A percentile compares a stretch with the other conserved stretches of the same genome.
Evolutionary conservation across 2,888 invertebrate species (phyloP).

Genomic region (Helicoverpa assulta): DNA sequence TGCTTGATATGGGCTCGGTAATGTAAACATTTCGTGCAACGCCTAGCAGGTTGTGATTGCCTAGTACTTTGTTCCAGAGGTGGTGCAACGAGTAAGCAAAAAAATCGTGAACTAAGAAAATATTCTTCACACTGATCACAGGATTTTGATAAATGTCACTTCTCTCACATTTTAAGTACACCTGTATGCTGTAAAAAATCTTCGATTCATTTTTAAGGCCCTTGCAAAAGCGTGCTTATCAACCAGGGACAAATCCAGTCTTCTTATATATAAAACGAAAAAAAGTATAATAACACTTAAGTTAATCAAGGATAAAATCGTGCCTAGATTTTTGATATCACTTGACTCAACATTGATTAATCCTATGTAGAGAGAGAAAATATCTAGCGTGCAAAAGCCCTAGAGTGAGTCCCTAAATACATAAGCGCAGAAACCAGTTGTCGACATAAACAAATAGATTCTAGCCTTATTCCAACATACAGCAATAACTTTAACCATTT

Average conservation of each 20-base stretch:
- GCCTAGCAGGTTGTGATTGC: conserved; percentile 71
- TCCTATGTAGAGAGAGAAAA: background rate
- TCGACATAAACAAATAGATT: conserved; percentile 38
- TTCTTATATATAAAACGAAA: no score
- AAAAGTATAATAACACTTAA: no score
- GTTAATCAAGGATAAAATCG: no score
- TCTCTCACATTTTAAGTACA: no score
- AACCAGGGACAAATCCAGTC: no score
- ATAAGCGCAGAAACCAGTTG: conserved; percentile 24
- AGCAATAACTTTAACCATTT: conserved; percentile 32
- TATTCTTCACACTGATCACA: no score
- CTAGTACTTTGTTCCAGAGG: conserved; percentile 61
- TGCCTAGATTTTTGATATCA: no score
- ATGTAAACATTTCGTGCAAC: conserved; percentile 77
- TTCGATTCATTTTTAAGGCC: no score
- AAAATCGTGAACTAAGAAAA: conserved; percentile 19
- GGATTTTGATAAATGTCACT: no score
- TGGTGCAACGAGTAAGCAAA: conserved; percentile 40
- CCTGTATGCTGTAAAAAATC: no score
- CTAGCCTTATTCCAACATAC: conserved; percentile 22
- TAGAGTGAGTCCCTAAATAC: conserved; percentile 14
- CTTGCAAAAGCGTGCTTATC: no score
- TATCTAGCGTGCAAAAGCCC: conserved; percentile 3
- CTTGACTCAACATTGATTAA: background rate
- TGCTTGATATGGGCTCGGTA: conserved; percentile 74